Conservation (phyloP, 2,113 vertebrate genomes). For the Rhabdomys dilectus region DNA sequence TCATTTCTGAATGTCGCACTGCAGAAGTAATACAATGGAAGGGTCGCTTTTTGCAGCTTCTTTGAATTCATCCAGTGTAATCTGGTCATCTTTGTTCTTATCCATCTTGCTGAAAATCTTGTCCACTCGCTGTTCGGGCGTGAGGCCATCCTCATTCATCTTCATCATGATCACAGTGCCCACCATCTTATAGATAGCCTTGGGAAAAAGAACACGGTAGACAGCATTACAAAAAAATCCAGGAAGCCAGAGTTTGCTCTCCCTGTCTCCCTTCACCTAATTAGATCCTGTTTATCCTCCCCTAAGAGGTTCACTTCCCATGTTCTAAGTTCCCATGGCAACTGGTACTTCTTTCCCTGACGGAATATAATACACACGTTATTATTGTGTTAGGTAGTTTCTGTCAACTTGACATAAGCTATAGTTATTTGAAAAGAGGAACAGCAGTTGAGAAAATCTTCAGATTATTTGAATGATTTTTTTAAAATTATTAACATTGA, state of each 20-base stretch:
- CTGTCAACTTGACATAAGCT: background rate
- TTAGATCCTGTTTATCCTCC: background rate
- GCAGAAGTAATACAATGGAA: slow-evolving; percentile 99
- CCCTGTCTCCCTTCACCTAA: background rate
- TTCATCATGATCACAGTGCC: slow-evolving; percentile 99
- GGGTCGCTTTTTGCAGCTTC: slow-evolving; percentile 99
- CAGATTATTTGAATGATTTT: background rate
- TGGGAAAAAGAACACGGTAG: slow-evolving; percentile 64
- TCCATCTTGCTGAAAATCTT: slow-evolving; percentile 99
- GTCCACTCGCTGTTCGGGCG: slow-evolving; percentile 97
- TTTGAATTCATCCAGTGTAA: slow-evolving; percentile 99
- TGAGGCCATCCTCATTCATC: slow-evolving; percentile 99
- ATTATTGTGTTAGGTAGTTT: background rate
- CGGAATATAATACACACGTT: background rate
- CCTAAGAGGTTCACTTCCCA: background rate
- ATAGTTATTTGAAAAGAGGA: background rate
- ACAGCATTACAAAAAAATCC: background rate
- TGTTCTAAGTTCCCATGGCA: background rate
- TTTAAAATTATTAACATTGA: background rate
- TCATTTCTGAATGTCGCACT: slow-evolving; percentile 99
- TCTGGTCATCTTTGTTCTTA: slow-evolving; percentile 99
- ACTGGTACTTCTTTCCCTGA: background rate
- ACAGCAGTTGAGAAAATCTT: background rate
- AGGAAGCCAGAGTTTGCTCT: background rate
- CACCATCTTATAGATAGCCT: slow-evolving; percentile 99